Percentiles rank a stretch among this genome's conserved stretches.
phyloP scores from a whole-genome alignment of 2,888 invertebrate species.

The Polymixis flavicincta region DNA sequence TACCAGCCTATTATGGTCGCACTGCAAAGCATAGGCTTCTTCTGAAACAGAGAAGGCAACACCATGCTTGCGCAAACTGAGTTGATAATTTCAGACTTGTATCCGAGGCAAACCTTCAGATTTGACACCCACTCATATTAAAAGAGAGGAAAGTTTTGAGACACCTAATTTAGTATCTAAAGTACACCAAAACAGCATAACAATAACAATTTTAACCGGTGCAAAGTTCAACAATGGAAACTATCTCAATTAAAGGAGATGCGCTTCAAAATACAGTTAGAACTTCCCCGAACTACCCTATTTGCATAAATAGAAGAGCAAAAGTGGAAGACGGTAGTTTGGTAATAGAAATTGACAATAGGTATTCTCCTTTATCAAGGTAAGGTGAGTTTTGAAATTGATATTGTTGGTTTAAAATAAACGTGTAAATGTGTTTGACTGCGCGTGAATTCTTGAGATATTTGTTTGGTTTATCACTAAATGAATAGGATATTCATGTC shows the following conservation, averaged over 20 bases:
- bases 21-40: neutral
- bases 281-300: slow-evolving; percentile 15
- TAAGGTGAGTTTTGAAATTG: neutral
- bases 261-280: slow-evolving; percentile 21
- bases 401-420: neutral
- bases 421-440: neutral
- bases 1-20: neutral
- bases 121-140: neutral
- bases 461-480: neutral
- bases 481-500: neutral
- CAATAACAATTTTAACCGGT: neutral
- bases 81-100: neutral
- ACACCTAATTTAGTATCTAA: slow-evolving; percentile 3
- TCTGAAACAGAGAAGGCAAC: neutral
- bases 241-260: slow-evolving; percentile 13
- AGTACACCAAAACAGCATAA: neutral
- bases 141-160: neutral
- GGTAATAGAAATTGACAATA: slow-evolving; percentile 14
- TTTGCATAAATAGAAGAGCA: slow-evolving; percentile 35
- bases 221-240: slow-evolving; percentile 23
- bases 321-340: slow-evolving; percentile 22
- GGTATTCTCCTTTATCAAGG: neutral
- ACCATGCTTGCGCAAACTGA: neutral
- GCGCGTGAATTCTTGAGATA: neutral
- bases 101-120: neutral